Evolutionary conservation across 1,140 invertebrate genomes (phyloP).

Genomic region (Stenopsyche tienmushanensis): DNA sequence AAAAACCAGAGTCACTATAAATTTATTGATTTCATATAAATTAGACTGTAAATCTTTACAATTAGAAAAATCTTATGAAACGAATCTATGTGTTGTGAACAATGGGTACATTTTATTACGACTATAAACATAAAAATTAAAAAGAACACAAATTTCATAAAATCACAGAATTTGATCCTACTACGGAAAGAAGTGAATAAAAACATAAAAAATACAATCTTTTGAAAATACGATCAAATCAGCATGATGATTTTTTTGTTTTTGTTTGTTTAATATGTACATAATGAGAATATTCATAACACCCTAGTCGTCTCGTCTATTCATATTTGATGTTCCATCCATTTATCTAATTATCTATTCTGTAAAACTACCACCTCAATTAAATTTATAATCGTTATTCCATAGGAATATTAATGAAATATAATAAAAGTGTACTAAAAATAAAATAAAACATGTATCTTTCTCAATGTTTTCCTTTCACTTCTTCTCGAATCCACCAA

Average conservation of each 20-base stretch:
- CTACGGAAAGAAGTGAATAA: background rate
- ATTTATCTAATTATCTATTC: too few relatives aligned
- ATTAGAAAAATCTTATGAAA: background rate
- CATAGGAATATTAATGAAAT: too few relatives aligned
- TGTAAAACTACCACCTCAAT: too few relatives aligned
- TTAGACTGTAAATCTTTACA: background rate
- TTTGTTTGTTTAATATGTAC: too few relatives aligned
- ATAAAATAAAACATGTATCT: constrained; percentile 1
- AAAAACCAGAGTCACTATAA: constrained; percentile 7
- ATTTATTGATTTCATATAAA: background rate
- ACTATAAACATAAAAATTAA: background rate
- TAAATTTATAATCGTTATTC: too few relatives aligned
- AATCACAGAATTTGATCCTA: constrained; percentile 24
- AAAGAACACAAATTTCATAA: constrained; percentile 5
- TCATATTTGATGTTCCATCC: too few relatives aligned
- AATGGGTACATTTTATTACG: constrained; percentile 1
- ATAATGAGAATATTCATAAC: too few relatives aligned
- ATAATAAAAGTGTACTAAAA: too few relatives aligned
- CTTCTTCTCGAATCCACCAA: background rate
- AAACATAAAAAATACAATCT: constrained; percentile 7
- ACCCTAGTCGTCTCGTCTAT: too few relatives aligned
- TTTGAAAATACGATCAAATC: too few relatives aligned
- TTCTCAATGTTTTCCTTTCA: background rate
- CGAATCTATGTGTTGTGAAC: constrained; percentile 5
- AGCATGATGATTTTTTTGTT: too few relatives aligned